Conservation (phyloP, 2,888 invertebrate genomes). For the Diaperis boleti region DNA sequence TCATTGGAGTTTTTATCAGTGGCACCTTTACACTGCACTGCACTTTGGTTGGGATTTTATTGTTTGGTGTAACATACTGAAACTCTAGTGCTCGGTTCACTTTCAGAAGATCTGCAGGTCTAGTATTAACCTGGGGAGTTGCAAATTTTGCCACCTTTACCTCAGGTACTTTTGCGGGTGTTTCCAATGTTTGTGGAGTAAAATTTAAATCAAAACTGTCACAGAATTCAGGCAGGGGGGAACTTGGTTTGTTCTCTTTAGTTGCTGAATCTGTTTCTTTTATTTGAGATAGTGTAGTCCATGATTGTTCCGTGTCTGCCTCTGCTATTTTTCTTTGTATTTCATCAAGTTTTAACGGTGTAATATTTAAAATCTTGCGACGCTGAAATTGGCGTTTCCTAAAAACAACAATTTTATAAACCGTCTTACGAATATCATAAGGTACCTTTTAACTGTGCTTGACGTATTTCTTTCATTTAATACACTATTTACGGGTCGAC, state of each 20-base stretch:
- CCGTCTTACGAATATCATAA: not conserved
- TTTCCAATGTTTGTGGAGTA: slow-evolving; percentile 41
- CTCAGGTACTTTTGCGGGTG: slow-evolving; percentile 38
- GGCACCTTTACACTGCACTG: slow-evolving; percentile 44
- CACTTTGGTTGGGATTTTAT: slow-evolving; percentile 37
- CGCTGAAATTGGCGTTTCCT: slow-evolving; percentile 13
- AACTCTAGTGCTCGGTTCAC: slow-evolving; percentile 2
- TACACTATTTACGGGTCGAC: not conserved
- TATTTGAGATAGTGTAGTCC: not conserved
- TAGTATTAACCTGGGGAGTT: slow-evolving; percentile 1
- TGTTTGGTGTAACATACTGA: slow-evolving; percentile 13
- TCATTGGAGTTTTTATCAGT: slow-evolving; percentile 43
- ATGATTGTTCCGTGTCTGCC: not conserved
- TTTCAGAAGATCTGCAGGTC: not conserved
- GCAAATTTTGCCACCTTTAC: slow-evolving; percentile 14
- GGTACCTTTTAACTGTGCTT: slow-evolving; percentile 28
- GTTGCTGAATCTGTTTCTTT: not conserved
- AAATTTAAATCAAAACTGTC: slow-evolving; percentile 52
- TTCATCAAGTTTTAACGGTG: slow-evolving; percentile 21
- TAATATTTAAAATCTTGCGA: slow-evolving; percentile 13
- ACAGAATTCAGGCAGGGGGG: not conserved
- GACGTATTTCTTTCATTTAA: not conserved
- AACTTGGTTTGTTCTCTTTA: not conserved
- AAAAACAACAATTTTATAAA: not conserved
- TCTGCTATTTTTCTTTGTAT: slow-evolving; percentile 26